These are phyloP conservation scores for Hylaeus volcanicus DNA, from an alignment of 1,140 invertebrate genomes.

Conservation along the genomic window DNA sequence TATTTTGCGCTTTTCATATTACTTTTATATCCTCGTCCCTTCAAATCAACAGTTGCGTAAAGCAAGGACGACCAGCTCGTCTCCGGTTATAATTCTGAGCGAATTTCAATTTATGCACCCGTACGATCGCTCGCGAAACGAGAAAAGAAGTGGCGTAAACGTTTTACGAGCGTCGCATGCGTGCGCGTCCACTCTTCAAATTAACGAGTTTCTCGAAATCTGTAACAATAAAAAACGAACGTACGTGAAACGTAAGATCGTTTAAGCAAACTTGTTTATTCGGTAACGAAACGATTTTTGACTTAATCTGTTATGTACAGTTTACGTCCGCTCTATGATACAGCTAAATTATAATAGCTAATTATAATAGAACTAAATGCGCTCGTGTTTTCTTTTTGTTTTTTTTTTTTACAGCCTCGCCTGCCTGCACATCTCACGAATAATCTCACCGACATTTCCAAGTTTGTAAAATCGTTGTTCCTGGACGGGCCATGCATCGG, in stretches of 20 bases:
- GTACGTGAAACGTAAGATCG: no score
- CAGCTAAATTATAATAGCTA: no score
- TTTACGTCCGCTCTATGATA: background rate
- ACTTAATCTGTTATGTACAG: background rate
- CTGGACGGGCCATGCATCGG: background rate
- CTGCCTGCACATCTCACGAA: background rate
- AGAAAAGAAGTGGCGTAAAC: background rate
- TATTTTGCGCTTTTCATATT: background rate
- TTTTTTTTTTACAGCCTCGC: background rate
- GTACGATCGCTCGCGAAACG: background rate
- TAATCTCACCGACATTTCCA: slow-evolving; percentile 19
- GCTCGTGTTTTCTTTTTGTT: background rate
- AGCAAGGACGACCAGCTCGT: background rate
- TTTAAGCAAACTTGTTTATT: background rate
- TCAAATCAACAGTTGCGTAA: slow-evolving; percentile 20
- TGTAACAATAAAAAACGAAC: background rate
- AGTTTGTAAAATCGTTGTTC: slow-evolving; percentile 8
- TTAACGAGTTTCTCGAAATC: background rate
- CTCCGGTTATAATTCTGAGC: background rate
- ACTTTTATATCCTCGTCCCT: background rate
- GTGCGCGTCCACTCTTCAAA: background rate
- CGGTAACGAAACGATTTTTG: background rate
- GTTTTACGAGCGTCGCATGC: background rate
- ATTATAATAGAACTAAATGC: no score
- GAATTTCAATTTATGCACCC: slow-evolving; percentile 6